Evolutionary conservation across 2,888 invertebrate genomes (phyloP).

Genomic region (Tachina lurida): DNA sequence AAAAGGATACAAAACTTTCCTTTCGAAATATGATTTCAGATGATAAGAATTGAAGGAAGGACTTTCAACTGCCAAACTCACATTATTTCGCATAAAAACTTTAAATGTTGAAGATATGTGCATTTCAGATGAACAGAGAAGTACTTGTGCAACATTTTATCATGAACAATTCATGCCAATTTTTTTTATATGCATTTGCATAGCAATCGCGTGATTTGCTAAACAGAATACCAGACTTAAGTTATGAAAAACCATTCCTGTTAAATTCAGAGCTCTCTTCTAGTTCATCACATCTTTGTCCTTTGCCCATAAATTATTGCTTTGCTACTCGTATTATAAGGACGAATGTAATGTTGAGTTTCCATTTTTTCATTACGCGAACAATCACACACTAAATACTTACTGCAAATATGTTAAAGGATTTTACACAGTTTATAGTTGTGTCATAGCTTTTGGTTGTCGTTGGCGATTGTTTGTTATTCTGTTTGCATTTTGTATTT

Average conservation of each 20-base stretch:
- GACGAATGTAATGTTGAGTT: constrained; percentile 13
- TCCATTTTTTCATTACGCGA: background rate
- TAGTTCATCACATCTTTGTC: constrained; percentile 9
- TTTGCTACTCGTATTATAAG: constrained; percentile 18
- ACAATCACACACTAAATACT: constrained; percentile 23
- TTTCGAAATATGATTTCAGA: too few relatives aligned
- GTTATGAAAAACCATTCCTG: background rate
- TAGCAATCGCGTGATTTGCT: too few relatives aligned
- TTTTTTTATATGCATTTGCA: too few relatives aligned
- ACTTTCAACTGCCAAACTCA: too few relatives aligned
- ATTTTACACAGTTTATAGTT: constrained; percentile 35
- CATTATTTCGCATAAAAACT: too few relatives aligned
- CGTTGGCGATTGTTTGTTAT: background rate
- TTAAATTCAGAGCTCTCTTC: background rate
- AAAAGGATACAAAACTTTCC: too few relatives aligned
- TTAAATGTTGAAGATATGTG: too few relatives aligned
- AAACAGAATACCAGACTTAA: too few relatives aligned
- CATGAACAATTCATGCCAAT: too few relatives aligned
- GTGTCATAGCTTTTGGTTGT: constrained; percentile 3
- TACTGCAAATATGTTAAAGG: constrained; percentile 36
- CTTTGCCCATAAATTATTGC: constrained; percentile 33
- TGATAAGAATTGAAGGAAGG: too few relatives aligned
- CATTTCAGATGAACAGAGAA: too few relatives aligned
- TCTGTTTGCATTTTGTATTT: background rate
- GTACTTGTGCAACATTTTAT: background rate